These are phyloP conservation scores for Rhegmatorhina hoffmannsi DNA, from an alignment of 2,113 vertebrate genomes.

Conservation along the genomic window DNA sequence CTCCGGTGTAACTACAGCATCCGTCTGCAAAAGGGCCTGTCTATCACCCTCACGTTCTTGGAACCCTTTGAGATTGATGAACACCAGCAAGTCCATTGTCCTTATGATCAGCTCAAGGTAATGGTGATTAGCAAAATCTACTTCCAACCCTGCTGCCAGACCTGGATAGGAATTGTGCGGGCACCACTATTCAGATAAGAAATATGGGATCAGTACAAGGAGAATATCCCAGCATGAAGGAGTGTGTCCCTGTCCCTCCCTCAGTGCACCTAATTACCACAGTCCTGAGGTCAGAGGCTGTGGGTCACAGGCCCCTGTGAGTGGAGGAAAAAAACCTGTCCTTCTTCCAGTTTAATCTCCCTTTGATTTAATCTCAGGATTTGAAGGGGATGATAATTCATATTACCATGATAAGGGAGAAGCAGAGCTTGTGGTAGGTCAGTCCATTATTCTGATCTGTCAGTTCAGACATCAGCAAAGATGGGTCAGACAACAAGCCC, in stretches of 20 bases:
- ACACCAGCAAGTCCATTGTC: conserved; percentile 78
- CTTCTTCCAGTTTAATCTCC: background rate
- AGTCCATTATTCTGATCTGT: background rate
- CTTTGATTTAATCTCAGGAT: background rate
- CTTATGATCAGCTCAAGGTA: conserved; percentile 83
- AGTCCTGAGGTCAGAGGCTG: background rate
- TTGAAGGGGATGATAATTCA: background rate
- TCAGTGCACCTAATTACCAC: background rate
- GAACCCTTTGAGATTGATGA: conserved; percentile 81
- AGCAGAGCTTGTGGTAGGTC: background rate
- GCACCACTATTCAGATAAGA: background rate
- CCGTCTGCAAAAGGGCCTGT: conserved; percentile 72
- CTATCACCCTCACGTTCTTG: conserved; percentile 71
- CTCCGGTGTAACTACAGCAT: conserved; percentile 82
- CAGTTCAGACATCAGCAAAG: background rate
- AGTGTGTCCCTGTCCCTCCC: background rate
- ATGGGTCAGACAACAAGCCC: background rate
- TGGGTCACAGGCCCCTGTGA: background rate
- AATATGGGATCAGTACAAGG: background rate
- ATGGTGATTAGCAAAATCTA: background rate
- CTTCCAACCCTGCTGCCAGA: background rate
- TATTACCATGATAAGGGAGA: background rate
- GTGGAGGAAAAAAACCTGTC: background rate
- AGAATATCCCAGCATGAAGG: background rate
- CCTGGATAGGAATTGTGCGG: background rate